Percentiles rank a stretch among this genome's conserved stretches.
Conservation (phyloP, 2,113 vertebrate species). For the Thalassarche chlororhynchos region DNA sequence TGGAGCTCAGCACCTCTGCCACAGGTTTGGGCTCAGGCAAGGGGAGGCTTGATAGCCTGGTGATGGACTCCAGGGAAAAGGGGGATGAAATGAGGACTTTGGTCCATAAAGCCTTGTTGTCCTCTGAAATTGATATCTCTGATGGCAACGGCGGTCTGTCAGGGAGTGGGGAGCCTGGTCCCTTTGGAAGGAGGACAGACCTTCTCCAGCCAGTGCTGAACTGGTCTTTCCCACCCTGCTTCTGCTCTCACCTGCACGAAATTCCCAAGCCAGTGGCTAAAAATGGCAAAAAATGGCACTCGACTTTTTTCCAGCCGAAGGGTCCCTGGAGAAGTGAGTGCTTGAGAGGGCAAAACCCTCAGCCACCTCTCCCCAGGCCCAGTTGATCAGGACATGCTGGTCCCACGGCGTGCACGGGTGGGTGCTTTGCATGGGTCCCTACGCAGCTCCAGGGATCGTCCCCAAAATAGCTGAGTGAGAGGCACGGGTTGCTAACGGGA, state of each 20-base stretch:
- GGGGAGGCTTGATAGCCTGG: neutral
- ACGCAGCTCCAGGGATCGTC: accelerated
- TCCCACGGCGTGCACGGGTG: accelerated
- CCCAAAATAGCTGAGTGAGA: neutral
- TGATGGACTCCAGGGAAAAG: neutral
- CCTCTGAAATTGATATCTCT: neutral
- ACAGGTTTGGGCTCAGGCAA: neutral
- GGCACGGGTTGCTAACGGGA: neutral
- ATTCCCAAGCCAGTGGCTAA: neutral
- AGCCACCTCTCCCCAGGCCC: neutral
- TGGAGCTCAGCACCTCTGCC: neutral
- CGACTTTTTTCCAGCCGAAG: neutral
- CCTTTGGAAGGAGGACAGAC: neutral
- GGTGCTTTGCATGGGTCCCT: neutral
- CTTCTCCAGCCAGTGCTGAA: neutral
- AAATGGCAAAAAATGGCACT: neutral
- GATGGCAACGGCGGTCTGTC: neutral
- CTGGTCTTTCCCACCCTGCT: neutral
- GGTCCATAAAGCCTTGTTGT: neutral
- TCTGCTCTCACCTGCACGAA: neutral
- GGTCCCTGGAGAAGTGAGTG: neutral
- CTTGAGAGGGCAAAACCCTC: neutral
- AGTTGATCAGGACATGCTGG: accelerated
- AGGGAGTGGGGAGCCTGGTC: neutral
- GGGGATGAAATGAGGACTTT: neutral